Conservation (phyloP, 2,113 vertebrate genomes). For the Vombatus ursinus region DNA sequence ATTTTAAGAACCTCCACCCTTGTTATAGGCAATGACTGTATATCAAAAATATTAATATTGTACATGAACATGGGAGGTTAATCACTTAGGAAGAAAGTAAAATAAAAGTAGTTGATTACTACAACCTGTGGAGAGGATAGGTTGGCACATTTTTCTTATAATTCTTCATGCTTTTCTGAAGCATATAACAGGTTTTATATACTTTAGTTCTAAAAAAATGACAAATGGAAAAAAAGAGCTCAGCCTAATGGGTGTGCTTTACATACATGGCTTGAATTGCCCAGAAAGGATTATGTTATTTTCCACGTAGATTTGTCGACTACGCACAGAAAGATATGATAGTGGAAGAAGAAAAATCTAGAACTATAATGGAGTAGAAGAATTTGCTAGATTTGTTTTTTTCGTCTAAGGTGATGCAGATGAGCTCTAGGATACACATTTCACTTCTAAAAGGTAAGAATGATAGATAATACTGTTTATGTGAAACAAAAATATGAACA, state of each 20-base stretch:
- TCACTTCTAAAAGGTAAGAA: not conserved
- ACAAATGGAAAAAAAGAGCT: not conserved
- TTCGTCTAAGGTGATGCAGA: not conserved
- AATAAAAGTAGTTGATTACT: not conserved
- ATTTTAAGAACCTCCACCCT: not conserved
- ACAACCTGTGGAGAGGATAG: not conserved
- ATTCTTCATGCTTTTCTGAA: not conserved
- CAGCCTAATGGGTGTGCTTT: not conserved
- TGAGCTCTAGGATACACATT: not conserved
- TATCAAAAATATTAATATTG: not conserved
- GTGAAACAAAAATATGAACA: not conserved
- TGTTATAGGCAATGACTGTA: not conserved
- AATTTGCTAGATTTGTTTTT: not conserved
- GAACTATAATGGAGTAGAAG: not conserved
- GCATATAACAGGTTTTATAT: not conserved
- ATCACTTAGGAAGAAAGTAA: not conserved
- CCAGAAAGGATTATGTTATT: not conserved
- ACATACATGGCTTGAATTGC: not conserved
- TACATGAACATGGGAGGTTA: not conserved
- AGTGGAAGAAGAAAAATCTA: not conserved
- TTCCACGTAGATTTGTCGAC: not conserved
- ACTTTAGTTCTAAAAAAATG: not conserved
- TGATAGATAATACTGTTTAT: not conserved
- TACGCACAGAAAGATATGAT: not conserved
- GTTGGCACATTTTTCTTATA: not conserved